Evolutionary conservation across 2,888 invertebrate genomes (phyloP).

Genomic region (Sympetrum striolatum): DNA sequence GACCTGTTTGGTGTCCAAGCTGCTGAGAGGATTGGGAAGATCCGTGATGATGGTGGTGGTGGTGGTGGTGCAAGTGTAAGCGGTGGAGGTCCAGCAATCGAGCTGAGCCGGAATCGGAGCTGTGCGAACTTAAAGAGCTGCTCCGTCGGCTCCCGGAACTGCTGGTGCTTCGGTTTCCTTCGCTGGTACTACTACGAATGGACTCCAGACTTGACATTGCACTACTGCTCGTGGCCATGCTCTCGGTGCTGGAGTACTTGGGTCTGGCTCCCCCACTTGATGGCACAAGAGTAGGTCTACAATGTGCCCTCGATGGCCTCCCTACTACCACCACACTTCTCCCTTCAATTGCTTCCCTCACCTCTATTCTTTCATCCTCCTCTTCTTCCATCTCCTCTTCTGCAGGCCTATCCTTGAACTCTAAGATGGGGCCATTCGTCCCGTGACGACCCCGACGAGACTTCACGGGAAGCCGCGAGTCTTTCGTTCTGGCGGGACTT

Average conservation of each 20-base stretch:
- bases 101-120: slow-evolving; percentile 75
- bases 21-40: not conserved
- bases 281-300: slow-evolving; percentile 69
- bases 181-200: slow-evolving; percentile 84
- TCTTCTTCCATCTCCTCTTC: slow-evolving; percentile 57
- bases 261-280: slow-evolving; percentile 62
- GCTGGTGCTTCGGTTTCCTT: slow-evolving; percentile 84
- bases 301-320: slow-evolving; percentile 60
- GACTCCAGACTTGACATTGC: slow-evolving; percentile 90
- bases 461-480: slow-evolving; percentile 76
- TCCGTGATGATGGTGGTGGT: slow-evolving; percentile 63
- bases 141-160: slow-evolving; percentile 85
- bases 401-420: slow-evolving; percentile 60
- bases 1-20: slow-evolving; percentile 21
- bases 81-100: slow-evolving; percentile 21
- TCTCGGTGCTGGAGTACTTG: slow-evolving; percentile 81
- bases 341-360: slow-evolving; percentile 52
- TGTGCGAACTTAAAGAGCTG: slow-evolving; percentile 84
- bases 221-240: slow-evolving; percentile 82
- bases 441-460: slow-evolving; percentile 70
- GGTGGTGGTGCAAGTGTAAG: slow-evolving; percentile 54
- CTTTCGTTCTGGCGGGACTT: slow-evolving; percentile 73
- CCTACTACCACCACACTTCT: slow-evolving; percentile 54
- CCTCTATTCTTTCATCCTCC: slow-evolving; percentile 57
- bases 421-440: slow-evolving; percentile 69